Evolutionary conservation across 2,113 vertebrate species (phyloP).

Genomic region (Stegastes partitus): DNA sequence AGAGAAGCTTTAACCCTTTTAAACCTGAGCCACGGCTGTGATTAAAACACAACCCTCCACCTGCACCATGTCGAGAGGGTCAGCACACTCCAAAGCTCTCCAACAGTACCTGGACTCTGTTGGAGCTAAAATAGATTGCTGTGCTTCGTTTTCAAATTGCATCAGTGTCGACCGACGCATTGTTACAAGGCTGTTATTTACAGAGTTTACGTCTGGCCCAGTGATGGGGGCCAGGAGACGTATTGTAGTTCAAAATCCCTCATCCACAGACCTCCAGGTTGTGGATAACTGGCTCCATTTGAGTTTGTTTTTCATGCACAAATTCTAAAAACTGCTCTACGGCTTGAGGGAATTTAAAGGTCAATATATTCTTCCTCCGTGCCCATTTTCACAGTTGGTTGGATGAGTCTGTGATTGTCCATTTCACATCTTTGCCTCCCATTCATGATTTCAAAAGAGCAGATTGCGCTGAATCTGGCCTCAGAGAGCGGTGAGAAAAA

Average conservation of each 20-base stretch:
- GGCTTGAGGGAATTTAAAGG: constrained; percentile 36
- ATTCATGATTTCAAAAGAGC: constrained; percentile 45
- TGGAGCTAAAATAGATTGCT: background rate
- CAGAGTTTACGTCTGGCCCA: background rate
- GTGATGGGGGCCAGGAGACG: background rate
- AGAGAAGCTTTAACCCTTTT: constrained; percentile 10
- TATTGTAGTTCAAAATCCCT: constrained; percentile 11
- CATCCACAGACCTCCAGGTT: background rate
- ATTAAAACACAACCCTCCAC: constrained; percentile 2
- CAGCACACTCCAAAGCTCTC: constrained; percentile 11
- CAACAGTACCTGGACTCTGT: no score
- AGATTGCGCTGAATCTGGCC: constrained; percentile 44
- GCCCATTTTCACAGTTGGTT: constrained; percentile 57
- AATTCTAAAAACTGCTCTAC: background rate
- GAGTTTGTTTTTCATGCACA: constrained; percentile 17
- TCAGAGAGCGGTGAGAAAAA: constrained; percentile 10
- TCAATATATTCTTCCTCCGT: constrained; percentile 37
- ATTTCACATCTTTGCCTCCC: constrained; percentile 29
- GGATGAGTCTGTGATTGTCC: constrained; percentile 26
- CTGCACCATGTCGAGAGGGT: constrained; percentile 11
- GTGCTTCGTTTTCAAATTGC: background rate
- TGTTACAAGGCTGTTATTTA: no score
- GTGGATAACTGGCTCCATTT: constrained; percentile 17
- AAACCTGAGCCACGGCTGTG: background rate
- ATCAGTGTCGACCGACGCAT: background rate